These are phyloP conservation scores for Calonectris borealis DNA, from an alignment of 2,113 vertebrate genomes.

Conservation along the genomic window DNA sequence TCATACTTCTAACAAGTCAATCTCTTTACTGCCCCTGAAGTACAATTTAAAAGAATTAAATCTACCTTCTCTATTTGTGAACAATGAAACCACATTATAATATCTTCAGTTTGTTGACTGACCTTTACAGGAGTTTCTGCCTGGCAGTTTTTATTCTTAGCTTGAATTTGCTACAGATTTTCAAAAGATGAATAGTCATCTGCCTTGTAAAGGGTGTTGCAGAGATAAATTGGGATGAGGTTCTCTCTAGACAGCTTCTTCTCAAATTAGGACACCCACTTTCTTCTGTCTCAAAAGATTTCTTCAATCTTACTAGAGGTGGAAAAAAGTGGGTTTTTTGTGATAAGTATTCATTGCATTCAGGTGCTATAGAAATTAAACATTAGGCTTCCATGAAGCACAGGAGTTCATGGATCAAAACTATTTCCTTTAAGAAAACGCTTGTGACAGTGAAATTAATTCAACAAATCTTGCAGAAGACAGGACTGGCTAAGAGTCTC, in stretches of 20 bases:
- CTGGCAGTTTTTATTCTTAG: not conserved
- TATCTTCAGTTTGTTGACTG: not conserved
- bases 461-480: not conserved
- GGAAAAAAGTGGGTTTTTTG: not conserved
- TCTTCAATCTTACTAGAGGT: not conserved
- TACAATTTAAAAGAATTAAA: constrained; percentile 19
- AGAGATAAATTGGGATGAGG: not conserved
- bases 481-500: not conserved
- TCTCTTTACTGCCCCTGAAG: not conserved
- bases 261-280: not conserved
- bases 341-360: not conserved
- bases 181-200: not conserved
- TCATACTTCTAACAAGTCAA: not conserved
- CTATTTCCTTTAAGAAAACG: not conserved
- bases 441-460: not conserved
- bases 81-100: not conserved
- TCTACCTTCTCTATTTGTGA: not conserved
- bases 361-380: not conserved
- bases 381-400: not conserved
- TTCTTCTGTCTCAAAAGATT: not conserved
- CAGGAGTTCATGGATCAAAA: not conserved
- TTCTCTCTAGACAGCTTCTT: not conserved
- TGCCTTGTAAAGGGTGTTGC: not conserved
- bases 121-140: not conserved
- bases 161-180: not conserved